Evolutionary conservation across 2,797 vertebrate genomes (phyloP).

Genomic region (Coreius guichenoti): DNA sequence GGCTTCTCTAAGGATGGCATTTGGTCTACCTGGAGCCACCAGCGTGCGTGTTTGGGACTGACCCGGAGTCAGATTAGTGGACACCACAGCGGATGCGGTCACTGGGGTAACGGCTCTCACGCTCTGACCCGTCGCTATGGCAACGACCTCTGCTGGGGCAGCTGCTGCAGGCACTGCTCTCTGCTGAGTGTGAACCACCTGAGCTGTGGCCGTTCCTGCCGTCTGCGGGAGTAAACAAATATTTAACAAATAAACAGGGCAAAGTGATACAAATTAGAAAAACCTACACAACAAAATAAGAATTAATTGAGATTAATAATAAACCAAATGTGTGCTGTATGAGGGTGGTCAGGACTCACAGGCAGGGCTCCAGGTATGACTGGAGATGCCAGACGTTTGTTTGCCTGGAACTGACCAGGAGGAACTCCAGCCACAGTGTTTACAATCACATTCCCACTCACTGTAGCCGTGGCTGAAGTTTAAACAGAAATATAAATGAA

Average conservation of each 20-base stretch:
- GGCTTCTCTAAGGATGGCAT: conserved; percentile 66
- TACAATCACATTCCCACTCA: conserved; percentile 90
- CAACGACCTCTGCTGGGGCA: conserved; percentile 83
- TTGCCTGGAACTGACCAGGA: conserved; percentile 87
- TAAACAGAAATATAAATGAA: conserved; percentile 25
- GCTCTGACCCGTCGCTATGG: conserved; percentile 84
- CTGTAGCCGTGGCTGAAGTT: conserved; percentile 79
- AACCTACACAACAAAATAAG: background rate
- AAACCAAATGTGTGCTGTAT: background rate
- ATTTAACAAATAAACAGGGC: conserved; percentile 1
- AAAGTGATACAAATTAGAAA: background rate
- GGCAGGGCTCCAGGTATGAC: conserved; percentile 85
- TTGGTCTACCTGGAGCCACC: conserved; percentile 85
- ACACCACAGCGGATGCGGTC: conserved; percentile 85
- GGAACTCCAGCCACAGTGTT: conserved; percentile 89
- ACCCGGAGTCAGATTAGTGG: conserved; percentile 85
- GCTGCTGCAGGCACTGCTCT: conserved; percentile 77
- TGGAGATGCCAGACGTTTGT: conserved; percentile 88
- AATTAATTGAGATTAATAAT: background rate
- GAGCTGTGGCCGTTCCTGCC: conserved; percentile 74
- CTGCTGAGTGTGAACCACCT: conserved; percentile 89
- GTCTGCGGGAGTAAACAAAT: conserved; percentile 73
- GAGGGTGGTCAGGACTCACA: conserved; percentile 78
- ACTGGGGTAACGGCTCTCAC: conserved; percentile 86
- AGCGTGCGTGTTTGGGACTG: conserved; percentile 85